Conservation (phyloP, 2,113 vertebrate genomes). For the Psittacara wagleri region DNA sequence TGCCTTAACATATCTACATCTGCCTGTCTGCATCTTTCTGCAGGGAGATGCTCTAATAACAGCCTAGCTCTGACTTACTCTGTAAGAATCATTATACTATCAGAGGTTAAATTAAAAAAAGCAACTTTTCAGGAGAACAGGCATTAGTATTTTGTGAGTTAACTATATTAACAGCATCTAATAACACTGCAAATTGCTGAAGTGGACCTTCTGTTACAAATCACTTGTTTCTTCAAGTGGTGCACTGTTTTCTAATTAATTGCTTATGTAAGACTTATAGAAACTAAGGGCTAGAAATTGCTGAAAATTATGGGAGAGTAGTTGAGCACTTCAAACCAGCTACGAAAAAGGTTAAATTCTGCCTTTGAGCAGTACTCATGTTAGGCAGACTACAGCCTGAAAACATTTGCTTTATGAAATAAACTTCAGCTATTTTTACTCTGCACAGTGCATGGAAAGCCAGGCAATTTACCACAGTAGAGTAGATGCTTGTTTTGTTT, state of each 20-base stretch:
- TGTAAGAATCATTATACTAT: neutral
- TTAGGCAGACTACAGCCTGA: neutral
- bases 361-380: neutral
- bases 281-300: neutral
- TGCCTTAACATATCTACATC: neutral
- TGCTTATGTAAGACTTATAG: neutral
- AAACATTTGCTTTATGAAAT: slow-evolving; percentile 9
- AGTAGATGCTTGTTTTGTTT: slow-evolving; percentile 23
- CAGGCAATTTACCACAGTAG: slow-evolving; percentile 8
- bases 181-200: neutral
- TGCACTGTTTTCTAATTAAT: slow-evolving; percentile 52
- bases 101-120: neutral
- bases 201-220: neutral
- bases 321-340: neutral
- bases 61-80: neutral
- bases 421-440: slow-evolving; percentile 38
- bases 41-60: neutral
- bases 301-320: neutral
- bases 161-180: neutral
- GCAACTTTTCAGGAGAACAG: neutral
- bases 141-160: neutral
- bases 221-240: slow-evolving; percentile 2
- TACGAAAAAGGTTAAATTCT: slow-evolving; percentile 1
- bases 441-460: neutral
- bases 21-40: neutral